phyloP scores from a whole-genome alignment of 2,797 vertebrate genomes.

The Menidia menidia region DNA sequence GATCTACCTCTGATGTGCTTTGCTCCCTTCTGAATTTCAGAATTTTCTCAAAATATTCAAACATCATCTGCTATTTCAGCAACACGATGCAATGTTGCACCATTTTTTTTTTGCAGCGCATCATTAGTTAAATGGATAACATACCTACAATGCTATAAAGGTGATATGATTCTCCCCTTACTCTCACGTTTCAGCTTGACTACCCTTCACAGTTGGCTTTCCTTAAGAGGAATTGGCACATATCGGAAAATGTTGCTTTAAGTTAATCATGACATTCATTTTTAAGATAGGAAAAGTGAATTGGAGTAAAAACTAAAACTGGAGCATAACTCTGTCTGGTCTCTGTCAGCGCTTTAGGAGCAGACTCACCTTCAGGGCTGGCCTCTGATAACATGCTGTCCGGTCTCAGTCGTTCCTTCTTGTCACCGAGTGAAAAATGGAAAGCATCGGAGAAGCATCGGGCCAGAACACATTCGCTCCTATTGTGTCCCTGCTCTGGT shows the following conservation, averaged over 20 bases:
- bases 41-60: constrained; percentile 3
- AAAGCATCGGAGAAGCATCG: constrained; percentile 52
- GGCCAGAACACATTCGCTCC: constrained; percentile 59
- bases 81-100: constrained; percentile 29
- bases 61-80: neutral
- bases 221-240: constrained; percentile 1
- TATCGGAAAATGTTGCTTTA: constrained; percentile 10
- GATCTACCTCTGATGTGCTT: constrained; percentile 17
- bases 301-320: constrained; percentile 27
- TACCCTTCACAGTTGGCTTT: constrained; percentile 2
- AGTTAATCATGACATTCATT: constrained; percentile 7
- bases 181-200: constrained; percentile 11
- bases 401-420: constrained; percentile 65
- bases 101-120: constrained; percentile 14
- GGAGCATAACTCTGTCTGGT: constrained; percentile 29
- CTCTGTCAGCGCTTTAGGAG: constrained; percentile 29
- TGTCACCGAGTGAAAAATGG: constrained; percentile 72
- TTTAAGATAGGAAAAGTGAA: constrained; percentile 19
- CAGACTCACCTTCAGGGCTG: constrained; percentile 81
- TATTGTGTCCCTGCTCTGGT: constrained; percentile 59
- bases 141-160: constrained; percentile 15
- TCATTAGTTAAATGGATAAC: constrained; percentile 1
- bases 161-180: constrained; percentile 31
- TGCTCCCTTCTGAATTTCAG: constrained; percentile 5
- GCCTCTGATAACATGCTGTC: constrained; percentile 85